These are phyloP conservation scores for Adoxophyes honmai DNA, from an alignment of 1,140 invertebrate species.

Conservation along the genomic window DNA sequence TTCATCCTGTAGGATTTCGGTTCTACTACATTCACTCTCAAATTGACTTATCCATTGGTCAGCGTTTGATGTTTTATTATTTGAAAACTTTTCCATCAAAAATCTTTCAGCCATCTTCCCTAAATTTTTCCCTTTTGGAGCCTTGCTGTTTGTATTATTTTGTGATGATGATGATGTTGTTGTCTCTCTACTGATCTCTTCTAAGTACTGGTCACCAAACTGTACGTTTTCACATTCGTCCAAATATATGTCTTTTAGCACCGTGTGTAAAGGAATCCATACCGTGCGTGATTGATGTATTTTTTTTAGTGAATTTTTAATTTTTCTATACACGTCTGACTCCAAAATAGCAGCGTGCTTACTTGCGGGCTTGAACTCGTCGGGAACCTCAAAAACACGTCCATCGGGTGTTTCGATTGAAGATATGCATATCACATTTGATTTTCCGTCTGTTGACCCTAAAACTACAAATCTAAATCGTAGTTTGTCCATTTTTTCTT, in stretches of 20 bases:
- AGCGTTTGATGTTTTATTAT: conserved; percentile 8
- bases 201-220: conserved; percentile 27
- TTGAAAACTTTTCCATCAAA: conserved; percentile 20
- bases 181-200: conserved; percentile 18
- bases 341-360: background rate
- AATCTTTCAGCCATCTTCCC: conserved; percentile 4
- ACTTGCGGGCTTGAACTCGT: too few species aligned
- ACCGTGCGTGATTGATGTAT: too few species aligned
- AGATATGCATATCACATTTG: too few species aligned
- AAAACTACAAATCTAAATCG: too few species aligned
- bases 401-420: conserved; percentile 7
- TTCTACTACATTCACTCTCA: conserved; percentile 1
- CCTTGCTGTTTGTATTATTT: background rate
- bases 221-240: conserved; percentile 29
- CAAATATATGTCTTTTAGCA: conserved; percentile 22
- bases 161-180: conserved; percentile 1
- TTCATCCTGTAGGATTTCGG: background rate
- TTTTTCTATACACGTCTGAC: conserved; percentile 6
- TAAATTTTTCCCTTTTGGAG: background rate
- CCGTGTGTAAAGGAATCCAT: conserved; percentile 17
- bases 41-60: conserved; percentile 24
- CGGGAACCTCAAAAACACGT: background rate
- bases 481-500: conserved; percentile 10
- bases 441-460: too few species aligned
- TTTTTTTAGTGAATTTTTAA: conserved; percentile 13